A percentile compares a stretch with the other conserved stretches of the same genome.
phyloP scores from a whole-genome alignment of 1,140 invertebrate species.

The Pentalonia nigronervosa region DNA sequence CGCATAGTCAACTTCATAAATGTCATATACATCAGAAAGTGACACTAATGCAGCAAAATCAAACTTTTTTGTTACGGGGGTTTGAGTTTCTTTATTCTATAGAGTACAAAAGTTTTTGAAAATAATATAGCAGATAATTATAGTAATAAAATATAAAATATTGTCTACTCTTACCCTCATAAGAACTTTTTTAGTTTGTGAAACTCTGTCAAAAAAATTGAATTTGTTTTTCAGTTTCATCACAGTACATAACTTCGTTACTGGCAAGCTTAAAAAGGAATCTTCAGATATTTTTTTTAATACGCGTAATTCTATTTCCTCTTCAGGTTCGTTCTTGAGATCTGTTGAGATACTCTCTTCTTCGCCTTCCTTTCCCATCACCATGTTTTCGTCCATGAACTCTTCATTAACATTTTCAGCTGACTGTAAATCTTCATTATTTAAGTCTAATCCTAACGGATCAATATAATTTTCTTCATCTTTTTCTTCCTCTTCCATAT shows the following conservation, averaged over 20 bases:
- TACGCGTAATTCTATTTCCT: constrained; percentile 6
- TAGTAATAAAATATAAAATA: neutral
- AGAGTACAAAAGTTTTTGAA: neutral
- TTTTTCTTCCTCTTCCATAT: neutral
- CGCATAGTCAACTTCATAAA: neutral
- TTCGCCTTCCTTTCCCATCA: constrained; percentile 22
- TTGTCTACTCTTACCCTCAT: constrained; percentile 65
- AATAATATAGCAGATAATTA: neutral
- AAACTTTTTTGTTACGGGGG: neutral
- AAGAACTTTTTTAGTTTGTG: constrained; percentile 84
- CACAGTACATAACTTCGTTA: constrained; percentile 60
- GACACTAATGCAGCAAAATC: neutral
- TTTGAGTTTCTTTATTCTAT: neutral
- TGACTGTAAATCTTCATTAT: neutral
- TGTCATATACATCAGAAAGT: neutral
- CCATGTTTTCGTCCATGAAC: neutral
- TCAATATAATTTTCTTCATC: neutral
- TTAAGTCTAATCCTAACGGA: neutral
- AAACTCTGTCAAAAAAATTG: constrained; percentile 90
- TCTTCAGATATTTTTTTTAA: constrained; percentile 60
- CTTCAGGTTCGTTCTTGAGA: neutral
- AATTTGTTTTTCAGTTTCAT: constrained; percentile 82
- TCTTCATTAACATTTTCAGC: constrained; percentile 26
- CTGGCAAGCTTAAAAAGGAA: constrained; percentile 62
- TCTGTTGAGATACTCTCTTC: neutral